phyloP scores from a whole-genome alignment of 2,888 invertebrate genomes.

The Fabriciana adippe region DNA sequence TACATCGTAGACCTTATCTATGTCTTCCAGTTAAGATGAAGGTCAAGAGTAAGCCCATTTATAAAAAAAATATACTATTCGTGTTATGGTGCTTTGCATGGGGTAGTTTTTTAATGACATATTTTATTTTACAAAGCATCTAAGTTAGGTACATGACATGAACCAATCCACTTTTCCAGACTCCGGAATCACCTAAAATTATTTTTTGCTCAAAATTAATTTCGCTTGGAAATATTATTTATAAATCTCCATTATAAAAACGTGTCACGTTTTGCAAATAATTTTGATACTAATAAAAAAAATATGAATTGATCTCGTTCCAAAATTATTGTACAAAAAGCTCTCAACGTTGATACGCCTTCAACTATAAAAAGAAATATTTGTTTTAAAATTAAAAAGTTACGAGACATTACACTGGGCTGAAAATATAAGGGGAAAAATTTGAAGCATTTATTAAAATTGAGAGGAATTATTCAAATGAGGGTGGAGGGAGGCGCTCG shows the following conservation, averaged over 20 bases:
- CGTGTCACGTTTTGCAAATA: not conserved
- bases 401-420: slow-evolving; percentile 34
- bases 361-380: slow-evolving; percentile 9
- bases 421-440: slow-evolving; percentile 30
- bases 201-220: too few species aligned
- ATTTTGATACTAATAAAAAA: not conserved
- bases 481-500: slow-evolving; percentile 23
- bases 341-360: not conserved
- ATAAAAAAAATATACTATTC: too few species aligned
- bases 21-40: too few species aligned
- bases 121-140: too few species aligned
- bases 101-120: too few species aligned
- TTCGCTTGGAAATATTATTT: not conserved
- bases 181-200: too few species aligned
- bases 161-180: too few species aligned
- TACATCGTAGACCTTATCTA: too few species aligned
- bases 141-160: too few species aligned
- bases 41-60: too few species aligned
- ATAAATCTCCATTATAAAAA: slow-evolving; percentile 5
- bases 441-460: slow-evolving; percentile 35
- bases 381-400: slow-evolving; percentile 35
- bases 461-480: slow-evolving; percentile 38
- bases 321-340: not conserved
- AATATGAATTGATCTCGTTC: slow-evolving; percentile 4
- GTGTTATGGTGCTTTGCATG: too few species aligned